Base-by-base conservation (phyloP, 2,888 invertebrate species). In the Gari tellinella region DNA sequence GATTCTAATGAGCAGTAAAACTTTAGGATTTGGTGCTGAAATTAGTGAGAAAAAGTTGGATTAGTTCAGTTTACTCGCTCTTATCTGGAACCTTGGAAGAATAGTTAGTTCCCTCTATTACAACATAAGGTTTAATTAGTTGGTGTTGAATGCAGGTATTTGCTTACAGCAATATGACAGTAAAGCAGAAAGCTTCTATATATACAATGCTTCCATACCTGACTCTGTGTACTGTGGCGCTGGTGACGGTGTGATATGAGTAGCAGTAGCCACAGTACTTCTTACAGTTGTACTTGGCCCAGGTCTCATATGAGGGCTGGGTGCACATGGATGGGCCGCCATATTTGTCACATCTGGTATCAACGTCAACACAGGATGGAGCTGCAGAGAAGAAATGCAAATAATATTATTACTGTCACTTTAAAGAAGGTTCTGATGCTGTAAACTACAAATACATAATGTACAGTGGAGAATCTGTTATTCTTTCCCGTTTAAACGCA, bases 201-300 rank as follows among this genome's bases (percentile, higher is more conserved):
- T 31, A 4, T 7, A 10, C 10, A 31, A 10, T 31, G 31, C 4
- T 31, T 51, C 60, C 67, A 51, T 72, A 79, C 79, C 37, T 49
- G 23, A 51, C 52, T 23, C 57, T 56, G 19, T 51, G 45, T 5
- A 64, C 58, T 5, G 55, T 57, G 12, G 23, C 48, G 17, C 68
- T 68, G 1, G 70, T 48, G 3, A 72, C 64, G 19, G 38, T 45
- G 7, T 60, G 23, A 19, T 74, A 77, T 14, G 26, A 64, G 19
- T 60, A 75, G 46, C 79, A 79, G 31, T 65, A 68, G 0, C 65
- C 72, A 21, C 79, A 79, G 52, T 60, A 79, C 21, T 69, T 72
- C 10, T 61, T 48, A 66, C 79, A 79, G 46, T 72, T 66, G 14
- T 26, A 12, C 31, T 51, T 48, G 4, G 74, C 79, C 67, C 68